Evolutionary conservation across 2,113 vertebrate genomes (phyloP).

Genomic region (Erinaceus europaeus): DNA sequence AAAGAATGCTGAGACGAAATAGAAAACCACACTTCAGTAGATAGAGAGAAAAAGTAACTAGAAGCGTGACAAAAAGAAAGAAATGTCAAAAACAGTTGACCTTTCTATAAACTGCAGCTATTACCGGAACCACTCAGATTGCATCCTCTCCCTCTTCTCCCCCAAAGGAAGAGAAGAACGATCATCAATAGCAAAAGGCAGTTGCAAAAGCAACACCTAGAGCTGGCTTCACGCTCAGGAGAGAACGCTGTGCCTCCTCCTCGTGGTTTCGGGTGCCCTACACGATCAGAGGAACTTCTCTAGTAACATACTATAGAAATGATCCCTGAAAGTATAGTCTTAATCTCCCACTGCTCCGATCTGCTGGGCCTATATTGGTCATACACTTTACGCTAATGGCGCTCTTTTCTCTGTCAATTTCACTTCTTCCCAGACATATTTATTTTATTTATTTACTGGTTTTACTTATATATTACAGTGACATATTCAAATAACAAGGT

Average conservation of each 20-base stretch:
- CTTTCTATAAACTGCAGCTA: too few species aligned
- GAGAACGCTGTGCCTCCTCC: background rate
- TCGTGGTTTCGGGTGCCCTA: background rate
- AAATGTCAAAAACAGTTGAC: too few species aligned
- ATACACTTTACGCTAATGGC: rapidly evolving
- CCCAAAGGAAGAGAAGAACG: rapidly evolving
- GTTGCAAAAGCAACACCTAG: rapidly evolving
- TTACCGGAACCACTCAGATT: slow-evolving; percentile 34
- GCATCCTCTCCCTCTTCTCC: background rate
- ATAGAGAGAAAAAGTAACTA: too few species aligned
- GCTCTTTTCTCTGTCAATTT: background rate
- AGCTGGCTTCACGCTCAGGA: background rate
- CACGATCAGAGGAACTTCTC: too few species aligned
- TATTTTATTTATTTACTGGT: background rate
- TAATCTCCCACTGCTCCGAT: rapidly evolving
- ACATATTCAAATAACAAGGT: background rate
- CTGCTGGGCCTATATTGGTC: rapidly evolving
- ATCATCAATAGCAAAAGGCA: background rate
- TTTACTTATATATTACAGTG: background rate
- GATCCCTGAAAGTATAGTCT: slow-evolving; percentile 59
- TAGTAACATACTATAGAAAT: slow-evolving; percentile 42
- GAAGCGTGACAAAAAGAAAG: too few species aligned
- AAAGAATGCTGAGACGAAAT: too few species aligned
- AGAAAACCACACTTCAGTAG: too few species aligned
- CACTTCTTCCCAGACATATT: background rate